Conservation (phyloP, 2,797 vertebrate genomes). For the Potorous gilbertii region DNA sequence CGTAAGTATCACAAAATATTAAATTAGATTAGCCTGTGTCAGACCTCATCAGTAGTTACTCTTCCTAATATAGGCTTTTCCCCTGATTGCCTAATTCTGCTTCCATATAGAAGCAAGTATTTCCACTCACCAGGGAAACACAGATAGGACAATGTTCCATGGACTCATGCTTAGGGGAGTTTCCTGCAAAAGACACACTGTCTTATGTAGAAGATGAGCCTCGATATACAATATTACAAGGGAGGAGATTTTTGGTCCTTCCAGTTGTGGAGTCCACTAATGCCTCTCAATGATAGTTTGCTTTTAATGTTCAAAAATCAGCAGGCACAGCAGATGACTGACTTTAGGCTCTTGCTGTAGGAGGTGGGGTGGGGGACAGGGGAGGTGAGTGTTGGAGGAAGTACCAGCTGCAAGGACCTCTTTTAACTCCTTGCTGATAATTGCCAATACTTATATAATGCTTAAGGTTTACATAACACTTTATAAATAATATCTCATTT, state of each 20-base stretch:
- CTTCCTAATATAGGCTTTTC: not conserved
- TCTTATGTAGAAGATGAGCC: not conserved
- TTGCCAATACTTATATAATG: not conserved
- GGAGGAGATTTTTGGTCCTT: not conserved
- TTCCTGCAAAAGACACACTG: not conserved
- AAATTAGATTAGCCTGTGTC: not conserved
- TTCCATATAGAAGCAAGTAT: not conserved
- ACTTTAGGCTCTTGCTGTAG: not conserved
- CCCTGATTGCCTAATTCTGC: not conserved
- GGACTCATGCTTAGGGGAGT: not conserved
- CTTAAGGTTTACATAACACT: not conserved
- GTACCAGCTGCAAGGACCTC: not conserved
- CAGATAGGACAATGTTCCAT: not conserved
- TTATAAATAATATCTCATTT: not conserved
- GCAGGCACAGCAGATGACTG: not conserved
- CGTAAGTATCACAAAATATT: not conserved
- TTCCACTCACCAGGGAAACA: not conserved
- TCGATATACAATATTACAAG: not conserved
- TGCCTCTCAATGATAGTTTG: not conserved
- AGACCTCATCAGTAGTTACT: not conserved
- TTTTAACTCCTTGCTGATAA: not conserved
- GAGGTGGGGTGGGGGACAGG: not conserved
- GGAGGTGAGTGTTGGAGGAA: not conserved
- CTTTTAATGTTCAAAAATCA: not conserved
- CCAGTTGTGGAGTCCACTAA: not conserved